Base-by-base conservation (phyloP, 2,888 invertebrate genomes). In the Mimumesa dahlbomi region DNA sequence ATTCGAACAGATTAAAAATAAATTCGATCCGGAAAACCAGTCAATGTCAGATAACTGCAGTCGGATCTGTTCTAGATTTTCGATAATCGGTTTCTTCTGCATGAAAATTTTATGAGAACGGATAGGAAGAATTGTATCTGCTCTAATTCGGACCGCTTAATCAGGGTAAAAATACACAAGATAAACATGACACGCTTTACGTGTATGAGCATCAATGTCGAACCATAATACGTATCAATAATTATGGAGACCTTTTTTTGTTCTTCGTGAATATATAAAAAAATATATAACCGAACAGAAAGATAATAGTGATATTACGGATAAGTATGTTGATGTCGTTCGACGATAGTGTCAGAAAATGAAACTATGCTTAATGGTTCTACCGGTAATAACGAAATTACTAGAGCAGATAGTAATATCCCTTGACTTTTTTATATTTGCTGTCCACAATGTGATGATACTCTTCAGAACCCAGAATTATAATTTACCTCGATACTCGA, bases 1-100 rank as follows among this genome's bases (percentile, higher is more conserved):
- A 48, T 50, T 13, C 16, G 34, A 56, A 5, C 14, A 36, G 45
- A 79, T 77, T 79, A 79, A 77, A 77, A 79, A 77, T 77, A 77
- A 64, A 76, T 59, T 56, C 62, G 68, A 63, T 31, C 54, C 61
- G 68, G 64, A 61, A 67, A 78, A 61, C 7, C 43, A 56, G 46
- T 67, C 68, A 77, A 67, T 75, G 76, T 56, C 68, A 45, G 57
- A 69, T 68, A 58, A 72, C 66, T 58, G 54, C 58, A 59, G 46
- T 62, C 56, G 43, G 45, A 67, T 65, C 38, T 53, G 56, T 21
- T 48, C 59, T 45, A 42, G 40, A 59, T 58, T 67, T 42, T 7
- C 40, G n/a, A 9, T 14, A 9, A 2, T 25, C 16, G 34, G 19
- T 11, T 29, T 18, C n/a, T n/a, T 22, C 6, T 13, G 7, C 9